These are phyloP conservation scores for Nowickia ferox DNA, from an alignment of 2,888 invertebrate genomes.

Conservation along the genomic window DNA sequence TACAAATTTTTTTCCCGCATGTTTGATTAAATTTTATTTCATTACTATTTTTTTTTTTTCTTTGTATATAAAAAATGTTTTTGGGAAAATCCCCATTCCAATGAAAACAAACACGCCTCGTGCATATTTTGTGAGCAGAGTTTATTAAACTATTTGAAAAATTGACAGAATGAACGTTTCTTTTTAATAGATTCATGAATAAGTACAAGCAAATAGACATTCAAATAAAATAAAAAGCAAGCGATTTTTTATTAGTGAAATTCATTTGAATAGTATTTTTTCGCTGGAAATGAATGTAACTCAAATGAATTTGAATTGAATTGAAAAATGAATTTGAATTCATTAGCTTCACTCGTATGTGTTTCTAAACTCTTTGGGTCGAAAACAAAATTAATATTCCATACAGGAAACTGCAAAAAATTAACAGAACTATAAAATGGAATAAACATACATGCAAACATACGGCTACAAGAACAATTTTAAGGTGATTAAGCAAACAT, in stretches of 20 bases:
- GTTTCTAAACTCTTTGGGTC: not conserved
- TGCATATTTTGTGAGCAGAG: too few species aligned
- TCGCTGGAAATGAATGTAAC: not conserved
- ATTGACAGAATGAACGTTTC: not conserved
- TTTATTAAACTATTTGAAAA: not conserved
- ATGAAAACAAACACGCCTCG: too few species aligned
- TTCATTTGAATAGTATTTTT: not conserved
- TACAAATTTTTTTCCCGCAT: constrained; percentile 17
- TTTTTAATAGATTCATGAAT: constrained; percentile 38
- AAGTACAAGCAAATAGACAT: constrained; percentile 8
- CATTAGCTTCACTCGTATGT: not conserved
- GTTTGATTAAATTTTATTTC: not conserved
- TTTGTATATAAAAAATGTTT: not conserved
- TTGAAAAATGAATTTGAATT: too few species aligned
- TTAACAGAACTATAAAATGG: too few species aligned
- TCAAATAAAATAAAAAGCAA: constrained; percentile 15
- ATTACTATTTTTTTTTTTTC: not conserved
- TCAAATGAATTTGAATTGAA: not conserved
- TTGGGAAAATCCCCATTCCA: constrained; percentile 4
- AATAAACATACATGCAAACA: too few species aligned
- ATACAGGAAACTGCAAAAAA: too few species aligned
- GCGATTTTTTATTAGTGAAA: not conserved
- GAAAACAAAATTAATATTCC: not conserved
- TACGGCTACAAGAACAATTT: too few species aligned
- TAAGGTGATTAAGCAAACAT: too few species aligned